Evolutionary conservation across 2,888 invertebrate species (phyloP).

Genomic region (Xanthorhoe designata): DNA sequence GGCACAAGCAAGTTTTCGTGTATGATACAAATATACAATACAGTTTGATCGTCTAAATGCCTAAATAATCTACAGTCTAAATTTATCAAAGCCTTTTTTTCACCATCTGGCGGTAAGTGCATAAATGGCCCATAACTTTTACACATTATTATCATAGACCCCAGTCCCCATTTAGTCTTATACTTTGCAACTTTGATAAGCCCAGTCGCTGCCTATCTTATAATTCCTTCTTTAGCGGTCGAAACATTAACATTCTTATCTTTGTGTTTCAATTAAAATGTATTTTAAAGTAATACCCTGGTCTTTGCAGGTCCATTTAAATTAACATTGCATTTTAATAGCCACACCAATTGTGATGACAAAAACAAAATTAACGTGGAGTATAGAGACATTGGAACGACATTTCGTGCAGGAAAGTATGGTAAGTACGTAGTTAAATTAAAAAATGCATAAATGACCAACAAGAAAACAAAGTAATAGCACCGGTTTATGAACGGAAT

Average conservation of each 20-base stretch:
- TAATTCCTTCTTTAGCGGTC: not conserved
- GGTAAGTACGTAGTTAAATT: not conserved
- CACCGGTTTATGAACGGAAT: no score
- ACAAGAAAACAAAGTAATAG: not conserved
- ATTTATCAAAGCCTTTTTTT: not conserved
- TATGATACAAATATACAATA: no score
- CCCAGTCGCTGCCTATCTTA: not conserved
- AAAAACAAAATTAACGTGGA: not conserved
- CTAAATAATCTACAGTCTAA: no score
- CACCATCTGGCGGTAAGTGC: constrained; percentile 2
- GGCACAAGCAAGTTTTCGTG: no score
- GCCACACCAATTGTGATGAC: not conserved
- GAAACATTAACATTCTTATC: not conserved
- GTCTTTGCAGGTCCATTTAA: not conserved
- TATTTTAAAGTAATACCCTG: not conserved
- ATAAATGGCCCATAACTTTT: constrained; percentile 21
- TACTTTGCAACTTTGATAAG: constrained; percentile 11
- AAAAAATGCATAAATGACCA: not conserved
- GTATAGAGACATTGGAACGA: not conserved
- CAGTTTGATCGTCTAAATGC: not conserved
- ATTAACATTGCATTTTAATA: not conserved
- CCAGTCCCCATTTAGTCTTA: constrained; percentile 5
- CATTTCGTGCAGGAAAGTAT: not conserved
- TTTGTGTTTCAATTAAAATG: constrained; percentile 1
- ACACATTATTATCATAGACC: constrained; percentile 24